Conservation (phyloP, 2,113 vertebrate species). For the Etia nguti region DNA sequence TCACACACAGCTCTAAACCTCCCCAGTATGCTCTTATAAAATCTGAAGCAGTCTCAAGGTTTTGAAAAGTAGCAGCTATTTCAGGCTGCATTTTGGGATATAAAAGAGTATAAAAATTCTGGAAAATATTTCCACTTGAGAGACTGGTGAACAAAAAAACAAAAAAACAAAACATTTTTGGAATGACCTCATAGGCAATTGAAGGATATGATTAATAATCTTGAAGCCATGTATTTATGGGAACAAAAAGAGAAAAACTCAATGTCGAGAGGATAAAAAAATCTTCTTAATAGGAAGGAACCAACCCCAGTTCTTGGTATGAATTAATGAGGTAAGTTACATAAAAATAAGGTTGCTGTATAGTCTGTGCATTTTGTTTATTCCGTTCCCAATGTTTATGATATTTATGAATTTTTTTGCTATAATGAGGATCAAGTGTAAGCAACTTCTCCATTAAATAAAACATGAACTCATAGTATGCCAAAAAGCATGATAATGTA, state of each 20-base stretch:
- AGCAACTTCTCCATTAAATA: constrained; percentile 39
- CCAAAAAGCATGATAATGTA: constrained; percentile 46
- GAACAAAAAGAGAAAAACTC: neutral
- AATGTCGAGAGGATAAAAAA: neutral
- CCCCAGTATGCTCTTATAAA: neutral
- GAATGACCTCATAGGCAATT: neutral
- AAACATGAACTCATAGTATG: constrained; percentile 42
- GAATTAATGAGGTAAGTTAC: neutral
- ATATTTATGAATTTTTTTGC: neutral
- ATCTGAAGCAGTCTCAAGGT: neutral
- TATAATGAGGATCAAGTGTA: constrained; percentile 1
- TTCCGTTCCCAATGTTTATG: constrained; percentile 2
- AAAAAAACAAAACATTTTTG: neutral
- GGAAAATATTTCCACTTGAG: neutral
- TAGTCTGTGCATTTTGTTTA: neutral
- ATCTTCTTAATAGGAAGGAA: neutral
- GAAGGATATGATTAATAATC: neutral
- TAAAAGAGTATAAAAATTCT: neutral
- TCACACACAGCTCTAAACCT: neutral
- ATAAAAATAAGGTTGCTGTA: neutral
- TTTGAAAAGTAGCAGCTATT: neutral
- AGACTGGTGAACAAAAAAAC: neutral
- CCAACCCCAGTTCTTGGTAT: neutral
- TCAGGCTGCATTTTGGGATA: neutral
- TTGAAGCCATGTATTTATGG: neutral